phyloP scores from a whole-genome alignment of 2,113 vertebrate genomes.

The Notarius lentiginosus region DNA sequence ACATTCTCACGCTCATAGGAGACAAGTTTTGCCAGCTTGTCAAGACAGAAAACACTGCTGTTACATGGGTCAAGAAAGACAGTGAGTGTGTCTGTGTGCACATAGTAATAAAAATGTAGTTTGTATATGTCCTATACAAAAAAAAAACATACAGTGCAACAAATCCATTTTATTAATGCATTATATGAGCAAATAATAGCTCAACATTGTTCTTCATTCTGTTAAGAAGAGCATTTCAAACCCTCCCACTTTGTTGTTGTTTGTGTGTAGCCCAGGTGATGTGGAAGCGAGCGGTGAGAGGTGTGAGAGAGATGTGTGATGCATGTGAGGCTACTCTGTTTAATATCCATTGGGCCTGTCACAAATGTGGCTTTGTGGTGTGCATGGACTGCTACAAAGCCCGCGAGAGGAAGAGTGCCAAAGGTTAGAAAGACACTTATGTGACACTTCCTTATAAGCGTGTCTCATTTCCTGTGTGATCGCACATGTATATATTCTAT shows the following conservation, averaged over 20 bases:
- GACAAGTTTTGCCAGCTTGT: constrained; percentile 87
- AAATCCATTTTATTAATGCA: not conserved
- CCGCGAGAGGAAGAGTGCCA: constrained; percentile 82
- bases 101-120: not conserved
- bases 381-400: constrained; percentile 89
- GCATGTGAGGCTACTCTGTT: constrained; percentile 89
- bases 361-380: constrained; percentile 90
- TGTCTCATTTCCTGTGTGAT: not conserved
- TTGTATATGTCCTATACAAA: not conserved
- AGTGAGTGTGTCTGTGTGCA: constrained; percentile 62
- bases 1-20: constrained; percentile 82
- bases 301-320: constrained; percentile 90
- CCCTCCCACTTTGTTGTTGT: not conserved
- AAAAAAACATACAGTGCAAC: constrained; percentile 1
- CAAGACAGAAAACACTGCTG: constrained; percentile 83
- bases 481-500: not conserved
- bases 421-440: constrained; percentile 73
- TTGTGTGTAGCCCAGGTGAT: constrained; percentile 85
- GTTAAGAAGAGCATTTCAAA: not conserved
- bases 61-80: constrained; percentile 86
- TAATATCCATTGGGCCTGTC: constrained; percentile 91
- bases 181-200: not conserved
- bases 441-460: not conserved
- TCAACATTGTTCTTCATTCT: constrained; percentile 10
- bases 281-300: constrained; percentile 88